Base-by-base conservation (phyloP, 1,140 invertebrate genomes). In the Calycopis cecrops region DNA sequence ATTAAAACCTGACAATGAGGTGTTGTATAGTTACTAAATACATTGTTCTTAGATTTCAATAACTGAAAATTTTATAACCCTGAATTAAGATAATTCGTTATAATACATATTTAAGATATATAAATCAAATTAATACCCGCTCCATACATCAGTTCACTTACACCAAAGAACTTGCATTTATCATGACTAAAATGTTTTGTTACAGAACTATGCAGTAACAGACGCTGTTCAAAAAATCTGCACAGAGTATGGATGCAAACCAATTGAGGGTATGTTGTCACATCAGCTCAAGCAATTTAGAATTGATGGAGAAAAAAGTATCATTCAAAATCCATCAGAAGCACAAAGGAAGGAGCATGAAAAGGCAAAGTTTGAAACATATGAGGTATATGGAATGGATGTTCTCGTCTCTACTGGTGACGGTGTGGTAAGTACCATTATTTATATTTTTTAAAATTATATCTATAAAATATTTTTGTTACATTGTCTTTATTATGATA, bases 311-410 rank as follows among this genome's bases (percentile, higher is more conserved):
- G 98, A 99, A 69, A 99, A 99, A 89, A 98, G 97, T 12, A 99
- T 99, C 62, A 99, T 99, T 72, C 84, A 85, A 57, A 85, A 99
- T 88, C 98, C 99, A 4, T 97, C 94, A 71, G 98, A 99, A 79
- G 95, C 96, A 48, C 98, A 99, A 80, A 95, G 95, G 67, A 98
- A 98, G 82, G 98, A 99, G 79, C 96, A 99, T 82, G 98, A 99
- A 87, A 99, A 99, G 79, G 97, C 94, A 85, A 95, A 95, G 58
- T 94, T 99, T 86, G 97, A 99, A 81, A 94, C 95, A 53, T 93
- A 99, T 87, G 98, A 99, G 91, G 98, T 99, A 2, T 99, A 99
- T 90, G 98, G 96, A 33, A 95, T 99, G 91, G 99, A 99, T 91
- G 96, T 99, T 10, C 90, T 99, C 38, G 92, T 99, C 48, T 98